Base-by-base conservation (phyloP, 2,888 invertebrate genomes). In the Erpobdella octoculata region DNA sequence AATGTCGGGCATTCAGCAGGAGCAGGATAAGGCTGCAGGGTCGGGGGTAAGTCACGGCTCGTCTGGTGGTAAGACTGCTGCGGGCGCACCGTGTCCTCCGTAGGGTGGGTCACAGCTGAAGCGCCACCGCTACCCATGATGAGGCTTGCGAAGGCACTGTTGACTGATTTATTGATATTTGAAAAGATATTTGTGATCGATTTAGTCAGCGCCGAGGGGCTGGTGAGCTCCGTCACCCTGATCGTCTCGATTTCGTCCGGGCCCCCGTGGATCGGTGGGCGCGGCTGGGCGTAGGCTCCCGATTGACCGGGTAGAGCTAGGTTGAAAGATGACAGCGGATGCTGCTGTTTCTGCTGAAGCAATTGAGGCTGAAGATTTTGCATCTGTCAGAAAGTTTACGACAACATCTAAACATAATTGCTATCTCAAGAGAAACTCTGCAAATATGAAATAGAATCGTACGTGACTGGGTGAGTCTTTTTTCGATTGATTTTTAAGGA, bases 91-190 rank as follows among this genome's bases (percentile, higher is more conserved):
- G 69, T 28, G 21, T 69, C 69, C 31, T 71, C 71, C 48, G 53
- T 71, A n/a, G 67, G 67, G 67, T 71, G 59, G 36, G 71, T 71
- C 46, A 46, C 35, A 28, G 59, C 66, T 31, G 64, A 33, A 21
- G 31, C 48, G 12, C 62, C 71, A 25, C 28, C 71, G 28, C 36
- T 58, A 31, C 66, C 71, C 33, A 75, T 74, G 58, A 77, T 70
- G 61, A 77, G 71, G 72, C 71, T 75, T 66, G 72, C 74, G 46
- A 76, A 74, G 72, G 77, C 77, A 72, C 74, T 75, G 72, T 75
- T 75, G 38, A 76, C 76, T 36, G 74, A 75, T 71, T 76, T 77
- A 71, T 76, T 77, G 58, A 77, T 74, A 72, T 72, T 71, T n/a
- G 71, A 72, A 41, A 77, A 75, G 38, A 77, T 62, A 28, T 75